Evolutionary conservation across 2,113 vertebrate genomes (phyloP).

Genomic region (Limnothrissa miodon): DNA sequence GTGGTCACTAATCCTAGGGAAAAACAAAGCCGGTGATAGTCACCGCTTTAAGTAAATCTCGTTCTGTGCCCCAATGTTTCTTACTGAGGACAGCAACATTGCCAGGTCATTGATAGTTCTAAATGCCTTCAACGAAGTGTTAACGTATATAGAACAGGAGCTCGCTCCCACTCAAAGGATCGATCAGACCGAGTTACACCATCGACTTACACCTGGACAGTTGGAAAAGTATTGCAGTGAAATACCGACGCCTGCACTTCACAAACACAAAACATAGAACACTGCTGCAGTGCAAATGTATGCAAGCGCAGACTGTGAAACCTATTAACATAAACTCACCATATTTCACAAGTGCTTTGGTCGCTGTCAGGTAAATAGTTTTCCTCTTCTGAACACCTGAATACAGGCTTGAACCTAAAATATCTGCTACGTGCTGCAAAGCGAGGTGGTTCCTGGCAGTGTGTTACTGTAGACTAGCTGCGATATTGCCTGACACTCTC

Average conservation of each 20-base stretch:
- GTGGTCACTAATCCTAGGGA: not conserved
- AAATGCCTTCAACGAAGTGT: not conserved
- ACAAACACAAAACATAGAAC: not conserved
- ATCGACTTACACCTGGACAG: not conserved
- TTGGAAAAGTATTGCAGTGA: not conserved
- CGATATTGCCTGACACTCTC: slow-evolving; percentile 21
- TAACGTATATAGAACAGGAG: not conserved
- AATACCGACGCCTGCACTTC: not conserved
- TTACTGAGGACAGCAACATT: not conserved
- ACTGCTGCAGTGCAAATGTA: slow-evolving; percentile 14
- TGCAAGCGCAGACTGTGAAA: not conserved
- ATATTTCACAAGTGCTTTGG: slow-evolving; percentile 49
- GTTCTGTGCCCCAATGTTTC: not conserved
- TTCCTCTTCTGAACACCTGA: slow-evolving; percentile 3
- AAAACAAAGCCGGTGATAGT: not conserved
- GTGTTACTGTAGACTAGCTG: slow-evolving; percentile 5
- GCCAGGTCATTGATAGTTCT: not conserved
- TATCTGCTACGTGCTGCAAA: slow-evolving; percentile 21
- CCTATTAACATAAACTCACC: slow-evolving; percentile 50
- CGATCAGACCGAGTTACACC: no score
- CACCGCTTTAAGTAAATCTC: not conserved
- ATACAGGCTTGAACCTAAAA: not conserved
- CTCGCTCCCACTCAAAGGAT: not conserved
- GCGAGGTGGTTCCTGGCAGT: not conserved
- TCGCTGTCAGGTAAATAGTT: not conserved